Evolutionary conservation across 2,797 vertebrate genomes (phyloP), one percentile per base, ranked within the genome.

Genomic region (Poecilia wingei): DNA sequence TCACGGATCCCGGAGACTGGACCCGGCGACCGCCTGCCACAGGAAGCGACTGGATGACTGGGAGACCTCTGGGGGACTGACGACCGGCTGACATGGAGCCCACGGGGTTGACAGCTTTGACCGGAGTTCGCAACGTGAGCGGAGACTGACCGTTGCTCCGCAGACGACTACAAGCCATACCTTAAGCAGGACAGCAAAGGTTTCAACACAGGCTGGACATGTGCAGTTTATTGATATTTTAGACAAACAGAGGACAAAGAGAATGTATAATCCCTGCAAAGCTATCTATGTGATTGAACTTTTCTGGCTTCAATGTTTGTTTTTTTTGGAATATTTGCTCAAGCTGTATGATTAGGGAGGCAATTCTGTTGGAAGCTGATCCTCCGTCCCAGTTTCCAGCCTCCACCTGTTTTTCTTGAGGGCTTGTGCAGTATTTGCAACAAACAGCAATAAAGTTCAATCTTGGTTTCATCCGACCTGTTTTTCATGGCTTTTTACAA

Each of bases 91-190:
- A 79, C 87, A 97, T 94, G 14, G 96, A 91, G 85, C 84, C 92
- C 69, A 93, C 86, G 3, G 95, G 96, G 6, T 93, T 47, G 46
- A 96, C 92, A 0, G 95, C 96, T 90, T 98, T 98, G 33, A 97
- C 89, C 0, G 97, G 96, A 72, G 95, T 93, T 4, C 97, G 93
- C 55, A 94, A 86, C 0, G 95, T 94, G 12, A 97, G 91, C 10
- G 96, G 95, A 41, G 95, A 95, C 88, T 97, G 97, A n/a, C 94
- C 95, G 0, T 85, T 95, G 83, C 93, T 92, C 75, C 96, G 95
- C 84, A 97, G 85, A 72, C 97, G 96, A 85, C 93, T 93, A 87
- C 92, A 91, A 39, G 95, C 80, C 89, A 96, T 91, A 92, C 96
- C 97, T 97, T 77, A 18, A 83, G 66, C 49, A 57, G 57, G 72